Base-by-base conservation (phyloP, 2,113 vertebrate species). In the Lasiurus cinereus region DNA sequence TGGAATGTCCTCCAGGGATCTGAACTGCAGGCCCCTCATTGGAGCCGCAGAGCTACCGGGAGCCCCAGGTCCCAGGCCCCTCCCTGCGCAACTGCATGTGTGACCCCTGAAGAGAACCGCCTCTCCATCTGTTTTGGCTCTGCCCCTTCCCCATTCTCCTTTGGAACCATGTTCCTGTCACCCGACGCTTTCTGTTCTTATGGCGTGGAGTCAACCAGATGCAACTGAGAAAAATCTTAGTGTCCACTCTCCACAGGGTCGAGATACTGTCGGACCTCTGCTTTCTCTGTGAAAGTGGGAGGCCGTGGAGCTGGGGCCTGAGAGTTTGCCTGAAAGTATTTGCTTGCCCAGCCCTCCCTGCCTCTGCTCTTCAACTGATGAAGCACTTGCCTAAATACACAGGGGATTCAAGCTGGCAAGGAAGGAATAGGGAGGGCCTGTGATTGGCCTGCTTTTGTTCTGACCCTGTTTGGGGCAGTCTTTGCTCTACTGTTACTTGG, bases 221-320 rank as follows among this genome's bases (percentile, higher is more conserved):
- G 8, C 72, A 39, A 56, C 29, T 67, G 56, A 88, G 46, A 88
- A 33, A 48, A 70, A 73, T 22, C 74, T 78, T 52, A 74, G 31
- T 33, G 33, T 36, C 21, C 6, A 19, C 33, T 80, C 87, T 33
- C 66, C 92, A 67, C 22, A 50, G 36, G 89, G n/a, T 73, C 3
- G 10, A 62, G 46, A 27, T 43, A 13, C 31, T 87, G 1, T 29
- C 7, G 10, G 62, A 77, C 31, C n/a, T 39, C 7, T 52, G 82
- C 64, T 90, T 90, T 80, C 52, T 86, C 93, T 88, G 69, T 77
- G 80, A 76, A 88, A 48, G 64, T 46, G 50, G 73, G 79, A 83
- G 43, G 31, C 70, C 52, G 83, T 70, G 66, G 46, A 79, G 62
- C 31, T 59, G 39, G 21, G 54, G 7, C 62, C 22, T 31, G 33